phyloP scores from a whole-genome alignment of 2,888 invertebrate genomes.

The Lampropteryx suffumata region DNA sequence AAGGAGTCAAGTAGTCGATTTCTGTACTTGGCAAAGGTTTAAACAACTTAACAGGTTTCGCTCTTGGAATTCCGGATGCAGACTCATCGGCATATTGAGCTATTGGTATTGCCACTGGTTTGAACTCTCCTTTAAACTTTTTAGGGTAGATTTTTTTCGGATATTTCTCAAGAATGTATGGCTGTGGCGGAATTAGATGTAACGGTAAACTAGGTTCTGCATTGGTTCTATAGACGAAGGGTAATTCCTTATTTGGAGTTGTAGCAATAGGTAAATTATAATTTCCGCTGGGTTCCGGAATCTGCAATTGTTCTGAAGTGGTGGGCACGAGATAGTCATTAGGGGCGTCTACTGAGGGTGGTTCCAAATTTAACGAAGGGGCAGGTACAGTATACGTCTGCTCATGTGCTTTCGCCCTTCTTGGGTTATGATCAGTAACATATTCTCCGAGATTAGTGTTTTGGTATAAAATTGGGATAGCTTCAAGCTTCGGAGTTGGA shows the following conservation, averaged over 20 bases:
- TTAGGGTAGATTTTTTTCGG: constrained; percentile 84
- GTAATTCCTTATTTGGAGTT: constrained; percentile 20
- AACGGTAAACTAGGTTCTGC: constrained; percentile 56
- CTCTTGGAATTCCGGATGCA: constrained; percentile 64
- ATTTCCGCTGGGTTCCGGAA: constrained; percentile 36
- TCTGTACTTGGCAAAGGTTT: constrained; percentile 57
- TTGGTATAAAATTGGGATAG: constrained; percentile 41
- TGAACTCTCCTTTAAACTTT: constrained; percentile 79
- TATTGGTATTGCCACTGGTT: constrained; percentile 71
- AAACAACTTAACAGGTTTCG: constrained; percentile 66
- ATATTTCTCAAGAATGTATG: constrained; percentile 54
- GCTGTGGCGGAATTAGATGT: constrained; percentile 59
- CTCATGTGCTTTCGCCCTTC: constrained; percentile 25
- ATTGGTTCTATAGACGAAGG: constrained; percentile 38
- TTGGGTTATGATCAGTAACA: constrained; percentile 23
- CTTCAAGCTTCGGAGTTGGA: constrained; percentile 36
- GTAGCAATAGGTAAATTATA: constrained; percentile 43
- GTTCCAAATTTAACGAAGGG: constrained; percentile 61
- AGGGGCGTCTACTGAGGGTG: constrained; percentile 61
- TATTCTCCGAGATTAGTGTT: constrained; percentile 26
- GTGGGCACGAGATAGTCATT: constrained; percentile 59
- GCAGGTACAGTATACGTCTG: constrained; percentile 41
- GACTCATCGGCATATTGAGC: constrained; percentile 56
- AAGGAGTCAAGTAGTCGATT: constrained; percentile 48
- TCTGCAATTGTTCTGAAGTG: constrained; percentile 43